Conservation (phyloP, 2,888 invertebrate species). For the Frankliniella intonsa region DNA sequence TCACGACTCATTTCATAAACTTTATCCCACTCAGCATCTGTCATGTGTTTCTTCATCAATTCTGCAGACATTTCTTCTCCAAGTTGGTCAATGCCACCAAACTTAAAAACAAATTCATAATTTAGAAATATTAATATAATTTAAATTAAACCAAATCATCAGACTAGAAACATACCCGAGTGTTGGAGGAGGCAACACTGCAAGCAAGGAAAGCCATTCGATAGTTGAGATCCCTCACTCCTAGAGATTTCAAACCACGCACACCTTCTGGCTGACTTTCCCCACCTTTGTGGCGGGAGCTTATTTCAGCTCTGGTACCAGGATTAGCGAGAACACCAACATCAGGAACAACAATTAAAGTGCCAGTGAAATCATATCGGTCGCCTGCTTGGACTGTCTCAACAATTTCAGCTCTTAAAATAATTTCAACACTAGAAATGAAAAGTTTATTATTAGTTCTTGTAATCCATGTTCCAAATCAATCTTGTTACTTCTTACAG, state of each 20-base stretch:
- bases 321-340: slow-evolving; percentile 81
- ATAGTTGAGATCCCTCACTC: slow-evolving; percentile 79
- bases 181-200: slow-evolving; percentile 80
- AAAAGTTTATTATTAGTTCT: background rate
- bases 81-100: slow-evolving; percentile 77
- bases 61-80: slow-evolving; percentile 88
- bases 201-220: slow-evolving; percentile 92
- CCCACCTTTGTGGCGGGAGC: slow-evolving; percentile 65
- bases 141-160: slow-evolving; percentile 14
- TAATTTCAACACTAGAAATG: slow-evolving; percentile 70
- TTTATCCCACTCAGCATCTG: slow-evolving; percentile 88
- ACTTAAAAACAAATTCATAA: slow-evolving; percentile 46
- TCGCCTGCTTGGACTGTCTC: slow-evolving; percentile 90
- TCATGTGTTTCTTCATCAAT: slow-evolving; percentile 90
- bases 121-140: slow-evolving; percentile 33
- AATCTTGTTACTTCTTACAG: too few species aligned
- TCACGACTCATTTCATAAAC: slow-evolving; percentile 97
- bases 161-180: slow-evolving; percentile 52
- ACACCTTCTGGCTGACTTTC: slow-evolving; percentile 80
- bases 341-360: slow-evolving; percentile 96
- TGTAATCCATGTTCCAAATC: background rate
- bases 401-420: slow-evolving; percentile 91
- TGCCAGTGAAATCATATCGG: slow-evolving; percentile 87
- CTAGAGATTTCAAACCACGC: slow-evolving; percentile 77
- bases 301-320: slow-evolving; percentile 79